Percentiles rank a stretch among this genome's conserved stretches.
These are phyloP conservation scores for Australoheros scitulus DNA, from an alignment of 2,113 vertebrate genomes.

Conservation along the genomic window DNA sequence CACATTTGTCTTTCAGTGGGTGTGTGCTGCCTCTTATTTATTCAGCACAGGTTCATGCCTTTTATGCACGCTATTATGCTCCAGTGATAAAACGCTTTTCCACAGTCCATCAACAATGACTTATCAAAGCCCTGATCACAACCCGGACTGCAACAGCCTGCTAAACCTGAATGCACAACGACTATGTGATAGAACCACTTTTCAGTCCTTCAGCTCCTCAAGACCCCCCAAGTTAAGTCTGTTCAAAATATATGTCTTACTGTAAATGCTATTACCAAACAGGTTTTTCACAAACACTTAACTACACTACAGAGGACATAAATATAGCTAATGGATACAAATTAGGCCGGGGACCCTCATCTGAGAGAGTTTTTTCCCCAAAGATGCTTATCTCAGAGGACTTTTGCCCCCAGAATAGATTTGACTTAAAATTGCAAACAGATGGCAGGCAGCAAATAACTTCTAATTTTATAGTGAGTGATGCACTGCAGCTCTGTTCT, in stretches of 20 bases:
- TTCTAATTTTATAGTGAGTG: constrained; percentile 31
- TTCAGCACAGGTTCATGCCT: constrained; percentile 68
- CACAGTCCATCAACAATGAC: constrained; percentile 69
- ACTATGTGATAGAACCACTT: constrained; percentile 21
- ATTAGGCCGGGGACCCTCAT: constrained; percentile 66
- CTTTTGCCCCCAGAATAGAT: constrained; percentile 51
- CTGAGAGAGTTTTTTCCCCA: constrained; percentile 58
- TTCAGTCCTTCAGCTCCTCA: constrained; percentile 33
- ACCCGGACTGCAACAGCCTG: constrained; percentile 53
- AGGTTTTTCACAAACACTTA: constrained; percentile 51
- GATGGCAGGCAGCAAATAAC: constrained; percentile 47
- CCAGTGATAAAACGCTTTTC: constrained; percentile 68
- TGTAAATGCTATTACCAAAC: constrained; percentile 52
- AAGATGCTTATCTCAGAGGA: constrained; percentile 67
- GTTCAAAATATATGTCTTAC: constrained; percentile 36
- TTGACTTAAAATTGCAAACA: constrained; percentile 67
- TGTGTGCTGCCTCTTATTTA: constrained; percentile 66
- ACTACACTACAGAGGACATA: constrained; percentile 46
- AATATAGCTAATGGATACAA: constrained; percentile 63
- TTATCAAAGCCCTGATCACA: constrained; percentile 64
- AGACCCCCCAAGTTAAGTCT: constrained; percentile 59
- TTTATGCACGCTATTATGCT: constrained; percentile 68
- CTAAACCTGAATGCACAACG: constrained; percentile 52
- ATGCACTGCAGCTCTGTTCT: constrained; percentile 32
- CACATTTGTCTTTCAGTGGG: constrained; percentile 53